These are phyloP conservation scores for Syrista parreyssii DNA, from an alignment of 2,888 invertebrate genomes.

Conservation along the genomic window DNA sequence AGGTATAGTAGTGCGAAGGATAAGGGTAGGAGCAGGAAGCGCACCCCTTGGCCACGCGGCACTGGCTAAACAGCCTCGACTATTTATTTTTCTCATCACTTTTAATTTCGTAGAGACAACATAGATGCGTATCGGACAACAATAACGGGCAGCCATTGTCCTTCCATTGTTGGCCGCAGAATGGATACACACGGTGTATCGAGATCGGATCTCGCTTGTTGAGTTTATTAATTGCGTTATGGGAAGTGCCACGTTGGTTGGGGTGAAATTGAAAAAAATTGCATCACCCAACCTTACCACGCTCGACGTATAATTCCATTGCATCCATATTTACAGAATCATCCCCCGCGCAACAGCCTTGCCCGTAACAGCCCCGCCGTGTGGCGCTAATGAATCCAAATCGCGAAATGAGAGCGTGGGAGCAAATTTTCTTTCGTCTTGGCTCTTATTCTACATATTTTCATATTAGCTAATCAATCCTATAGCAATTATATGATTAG, in stretches of 20 bases:
- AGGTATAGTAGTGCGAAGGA: too few relatives aligned
- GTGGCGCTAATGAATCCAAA: too few relatives aligned
- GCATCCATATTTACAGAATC: too few relatives aligned
- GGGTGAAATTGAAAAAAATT: slow-evolving; percentile 45
- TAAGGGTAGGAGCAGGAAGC: too few relatives aligned
- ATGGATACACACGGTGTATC: slow-evolving; percentile 47
- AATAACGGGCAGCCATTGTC: slow-evolving; percentile 39
- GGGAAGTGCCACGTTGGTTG: slow-evolving; percentile 42
- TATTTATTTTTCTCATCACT: slow-evolving; percentile 64
- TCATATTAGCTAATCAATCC: slow-evolving; percentile 37
- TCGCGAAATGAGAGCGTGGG: too few relatives aligned
- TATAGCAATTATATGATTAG: slow-evolving; percentile 61
- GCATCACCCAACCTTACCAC: slow-evolving; percentile 12
- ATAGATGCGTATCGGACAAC: slow-evolving; percentile 54
- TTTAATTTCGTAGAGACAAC: slow-evolving; percentile 62
- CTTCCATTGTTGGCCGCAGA: slow-evolving; percentile 42
- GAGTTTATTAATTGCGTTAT: slow-evolving; percentile 60
- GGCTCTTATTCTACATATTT: too few relatives aligned
- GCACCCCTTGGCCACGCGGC: slow-evolving; percentile 44
- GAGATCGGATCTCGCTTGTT: slow-evolving; percentile 57
- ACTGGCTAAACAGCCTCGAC: slow-evolving; percentile 63
- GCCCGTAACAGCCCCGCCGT: too few relatives aligned
- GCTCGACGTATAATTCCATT: too few relatives aligned
- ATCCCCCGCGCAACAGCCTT: too few relatives aligned
- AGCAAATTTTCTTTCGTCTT: too few relatives aligned